Conservation (phyloP, 2,113 vertebrate species). For the Ceyx melanurus region DNA sequence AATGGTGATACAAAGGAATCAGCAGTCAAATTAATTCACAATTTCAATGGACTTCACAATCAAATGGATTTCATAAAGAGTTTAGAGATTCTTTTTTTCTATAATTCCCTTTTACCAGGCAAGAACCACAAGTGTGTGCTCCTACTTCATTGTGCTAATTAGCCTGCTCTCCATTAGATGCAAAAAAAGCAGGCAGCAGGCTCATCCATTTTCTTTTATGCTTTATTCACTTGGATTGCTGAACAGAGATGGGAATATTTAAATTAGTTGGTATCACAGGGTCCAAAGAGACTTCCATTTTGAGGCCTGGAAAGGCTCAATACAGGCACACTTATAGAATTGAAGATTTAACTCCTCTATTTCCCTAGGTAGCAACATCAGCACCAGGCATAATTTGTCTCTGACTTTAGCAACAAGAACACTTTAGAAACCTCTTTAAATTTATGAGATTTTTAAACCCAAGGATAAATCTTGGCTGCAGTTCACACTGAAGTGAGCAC, state of each 20-base stretch:
- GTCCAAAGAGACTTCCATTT: not conserved
- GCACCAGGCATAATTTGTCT: constrained; percentile 28
- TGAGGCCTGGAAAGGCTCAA: not conserved
- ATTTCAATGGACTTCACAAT: not conserved
- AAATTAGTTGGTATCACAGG: not conserved
- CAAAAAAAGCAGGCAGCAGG: not conserved
- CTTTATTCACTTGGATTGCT: not conserved
- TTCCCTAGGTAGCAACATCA: constrained; percentile 24
- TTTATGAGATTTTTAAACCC: constrained; percentile 51
- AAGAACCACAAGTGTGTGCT: not conserved
- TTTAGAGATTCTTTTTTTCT: not conserved
- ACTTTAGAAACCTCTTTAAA: constrained; percentile 38
- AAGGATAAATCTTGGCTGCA: constrained; percentile 39
- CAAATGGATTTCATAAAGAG: not conserved
- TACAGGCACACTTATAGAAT: not conserved
- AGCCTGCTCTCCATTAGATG: not conserved
- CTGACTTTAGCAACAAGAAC: constrained; percentile 27
- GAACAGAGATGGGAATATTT: not conserved
- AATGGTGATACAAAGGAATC: not conserved
- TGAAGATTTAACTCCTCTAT: not conserved
- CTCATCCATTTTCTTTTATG: not conserved
- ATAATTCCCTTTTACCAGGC: not conserved
- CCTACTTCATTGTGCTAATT: not conserved
- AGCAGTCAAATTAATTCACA: not conserved
- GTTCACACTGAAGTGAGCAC: not conserved